phyloP scores from a whole-genome alignment of 2,113 vertebrate genomes.

The Camelus dromedarius region DNA sequence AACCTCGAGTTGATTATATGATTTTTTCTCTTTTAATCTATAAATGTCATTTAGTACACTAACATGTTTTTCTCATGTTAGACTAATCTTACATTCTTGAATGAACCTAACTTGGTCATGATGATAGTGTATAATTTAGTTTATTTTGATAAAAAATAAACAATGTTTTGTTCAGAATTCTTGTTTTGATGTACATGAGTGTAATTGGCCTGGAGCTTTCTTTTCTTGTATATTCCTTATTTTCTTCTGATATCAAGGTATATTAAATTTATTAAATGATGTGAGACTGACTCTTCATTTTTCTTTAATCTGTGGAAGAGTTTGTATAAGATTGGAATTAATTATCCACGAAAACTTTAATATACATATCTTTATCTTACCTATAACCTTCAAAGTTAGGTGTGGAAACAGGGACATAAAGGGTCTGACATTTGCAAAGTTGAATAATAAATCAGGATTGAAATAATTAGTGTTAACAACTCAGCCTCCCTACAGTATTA shows the following conservation, averaged over 20 bases:
- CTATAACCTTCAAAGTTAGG: conserved; percentile 33
- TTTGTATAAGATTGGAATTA: not conserved
- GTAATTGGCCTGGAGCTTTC: not conserved
- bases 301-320: not conserved
- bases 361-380: conserved; percentile 49
- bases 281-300: not conserved
- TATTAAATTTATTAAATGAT: conserved; percentile 14
- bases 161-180: not conserved
- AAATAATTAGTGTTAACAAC: conserved; percentile 61
- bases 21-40: conserved; percentile 11
- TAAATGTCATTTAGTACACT: not conserved
- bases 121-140: not conserved
- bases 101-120: not conserved
- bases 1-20: not conserved
- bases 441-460: conserved; percentile 58
- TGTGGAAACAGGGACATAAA: conserved; percentile 26
- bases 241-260: not conserved
- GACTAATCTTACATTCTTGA: not conserved
- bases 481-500: conserved; percentile 3
- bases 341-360: conserved; percentile 21
- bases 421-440: conserved; percentile 61
- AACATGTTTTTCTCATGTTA: conserved; percentile 2
- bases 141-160: not conserved
- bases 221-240: conserved; percentile 12
- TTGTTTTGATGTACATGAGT: conserved; percentile 1